These are phyloP conservation scores for Synanceia verrucosa DNA, from an alignment of 2,797 vertebrate genomes.

Conservation along the genomic window DNA sequence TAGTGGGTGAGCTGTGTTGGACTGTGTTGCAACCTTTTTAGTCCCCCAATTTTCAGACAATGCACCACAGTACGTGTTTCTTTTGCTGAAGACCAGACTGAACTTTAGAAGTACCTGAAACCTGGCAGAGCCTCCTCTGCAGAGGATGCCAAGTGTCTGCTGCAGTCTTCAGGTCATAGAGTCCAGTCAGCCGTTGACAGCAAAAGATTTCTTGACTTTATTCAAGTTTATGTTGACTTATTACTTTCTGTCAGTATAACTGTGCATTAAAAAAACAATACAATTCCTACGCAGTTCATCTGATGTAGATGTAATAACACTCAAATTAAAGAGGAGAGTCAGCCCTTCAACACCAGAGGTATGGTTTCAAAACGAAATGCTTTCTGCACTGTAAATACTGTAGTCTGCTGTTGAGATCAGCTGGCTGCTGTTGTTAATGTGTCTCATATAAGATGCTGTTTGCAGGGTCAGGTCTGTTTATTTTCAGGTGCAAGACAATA, in stretches of 20 bases:
- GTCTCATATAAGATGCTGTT: background rate
- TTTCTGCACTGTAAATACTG: background rate
- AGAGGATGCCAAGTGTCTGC: slow-evolving; percentile 18
- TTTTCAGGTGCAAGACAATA: background rate
- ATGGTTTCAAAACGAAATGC: background rate
- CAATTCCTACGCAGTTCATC: background rate
- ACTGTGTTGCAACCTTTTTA: background rate
- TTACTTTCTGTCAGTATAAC: background rate
- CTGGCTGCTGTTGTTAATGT: background rate
- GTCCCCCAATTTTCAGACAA: background rate
- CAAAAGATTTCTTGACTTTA: background rate
- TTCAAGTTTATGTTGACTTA: background rate
- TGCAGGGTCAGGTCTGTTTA: background rate
- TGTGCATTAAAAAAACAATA: background rate
- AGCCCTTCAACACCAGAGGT: background rate
- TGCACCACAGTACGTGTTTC: background rate
- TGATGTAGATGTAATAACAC: background rate
- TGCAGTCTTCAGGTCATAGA: slow-evolving; percentile 9
- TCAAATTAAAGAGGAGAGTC: background rate
- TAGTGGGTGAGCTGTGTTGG: background rate
- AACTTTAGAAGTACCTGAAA: slow-evolving; percentile 3
- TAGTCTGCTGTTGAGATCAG: background rate
- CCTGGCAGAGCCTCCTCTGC: slow-evolving; percentile 7
- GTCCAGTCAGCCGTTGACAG: background rate
- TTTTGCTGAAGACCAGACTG: slow-evolving; percentile 7